phyloP scores from a whole-genome alignment of 2,888 invertebrate species.

The Thymelicus lineola region DNA sequence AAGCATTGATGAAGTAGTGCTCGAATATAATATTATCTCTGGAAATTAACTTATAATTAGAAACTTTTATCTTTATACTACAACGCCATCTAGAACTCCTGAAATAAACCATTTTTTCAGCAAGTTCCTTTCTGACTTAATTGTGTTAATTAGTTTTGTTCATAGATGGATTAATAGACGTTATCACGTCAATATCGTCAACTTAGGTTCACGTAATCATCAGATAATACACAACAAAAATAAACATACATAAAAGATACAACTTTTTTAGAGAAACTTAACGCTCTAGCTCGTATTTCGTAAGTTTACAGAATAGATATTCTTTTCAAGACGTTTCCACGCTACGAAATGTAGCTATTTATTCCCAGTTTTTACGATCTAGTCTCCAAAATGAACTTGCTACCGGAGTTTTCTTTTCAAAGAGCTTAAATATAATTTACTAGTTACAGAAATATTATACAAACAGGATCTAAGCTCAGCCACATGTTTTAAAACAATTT shows the following conservation, averaged over 20 bases:
- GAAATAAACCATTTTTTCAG: no score
- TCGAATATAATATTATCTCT: no score
- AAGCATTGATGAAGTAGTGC: no score
- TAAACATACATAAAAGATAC: not conserved
- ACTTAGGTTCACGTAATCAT: not conserved
- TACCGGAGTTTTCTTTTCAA: slow-evolving; percentile 15
- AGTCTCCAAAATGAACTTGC: slow-evolving; percentile 25
- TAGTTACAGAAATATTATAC: slow-evolving; percentile 21
- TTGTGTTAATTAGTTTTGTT: no score
- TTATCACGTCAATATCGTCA: no score
- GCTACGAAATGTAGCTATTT: slow-evolving; percentile 22
- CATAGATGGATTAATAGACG: no score
- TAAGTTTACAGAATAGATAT: slow-evolving; percentile 25
- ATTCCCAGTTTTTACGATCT: slow-evolving; percentile 21
- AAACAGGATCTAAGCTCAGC: slow-evolving; percentile 1
- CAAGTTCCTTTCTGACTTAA: no score
- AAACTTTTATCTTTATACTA: no score
- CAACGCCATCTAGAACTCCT: no score
- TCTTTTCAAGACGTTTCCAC: slow-evolving; percentile 26
- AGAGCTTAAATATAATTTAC: slow-evolving; percentile 26
- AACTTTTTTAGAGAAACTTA: slow-evolving; percentile 9
- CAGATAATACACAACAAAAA: not conserved
- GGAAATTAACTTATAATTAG: no score
- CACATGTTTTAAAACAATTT: slow-evolving; percentile 1
- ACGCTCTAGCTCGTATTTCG: slow-evolving; percentile 12